Evolutionary conservation across 2,113 vertebrate species (phyloP), one percentile per base, ranked within the genome.

Genomic region (Cercocebus atys): DNA sequence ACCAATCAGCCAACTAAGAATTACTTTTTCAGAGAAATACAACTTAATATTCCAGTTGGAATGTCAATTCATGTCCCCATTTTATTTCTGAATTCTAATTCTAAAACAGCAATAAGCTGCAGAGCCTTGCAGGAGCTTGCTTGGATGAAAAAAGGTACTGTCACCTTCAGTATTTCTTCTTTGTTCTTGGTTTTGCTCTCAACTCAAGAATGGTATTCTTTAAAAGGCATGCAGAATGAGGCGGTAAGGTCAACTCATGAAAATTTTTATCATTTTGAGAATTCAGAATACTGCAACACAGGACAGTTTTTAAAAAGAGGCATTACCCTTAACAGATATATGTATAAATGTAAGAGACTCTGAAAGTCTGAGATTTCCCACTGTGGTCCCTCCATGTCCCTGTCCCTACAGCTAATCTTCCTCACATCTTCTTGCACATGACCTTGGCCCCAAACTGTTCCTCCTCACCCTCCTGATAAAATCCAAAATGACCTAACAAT

Each of bases 21-120:
- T 93, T 73, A 40, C 57, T 78, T 94, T 85, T 88, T 92, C 94
- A 91, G 55, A 64, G 80, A 97, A 94, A 32, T 90, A 84, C 23
- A 6, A 88, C 30, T 87, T 90, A 70, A 79, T 38, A 79, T 43
- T 75, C 55, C 32, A 80, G 61, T 35, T 73, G 0, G 10, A 96
- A 72, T 38, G 45, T 47, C 64, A 82, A 61, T 5, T 27, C 25
- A 64, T 1, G 2, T 45, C 47, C 4, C 18, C 52, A 52, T 83
- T 13, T 92, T 47, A 78, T 70, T 90, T 86, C 25, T 88, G 50
- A 59, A 80, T 85, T 91, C n/a, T 83, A 95, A 78, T 50, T 92
- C 50, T 95, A 91, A 93, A 97, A 72, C 5, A 83, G 38, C 27
- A n/a, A 35, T 76, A 81, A 93, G 43, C 47, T 47, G 93, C 22